Evolutionary conservation across 2,888 invertebrate species (phyloP).

Genomic region (Cremastobaeus sp.): DNA sequence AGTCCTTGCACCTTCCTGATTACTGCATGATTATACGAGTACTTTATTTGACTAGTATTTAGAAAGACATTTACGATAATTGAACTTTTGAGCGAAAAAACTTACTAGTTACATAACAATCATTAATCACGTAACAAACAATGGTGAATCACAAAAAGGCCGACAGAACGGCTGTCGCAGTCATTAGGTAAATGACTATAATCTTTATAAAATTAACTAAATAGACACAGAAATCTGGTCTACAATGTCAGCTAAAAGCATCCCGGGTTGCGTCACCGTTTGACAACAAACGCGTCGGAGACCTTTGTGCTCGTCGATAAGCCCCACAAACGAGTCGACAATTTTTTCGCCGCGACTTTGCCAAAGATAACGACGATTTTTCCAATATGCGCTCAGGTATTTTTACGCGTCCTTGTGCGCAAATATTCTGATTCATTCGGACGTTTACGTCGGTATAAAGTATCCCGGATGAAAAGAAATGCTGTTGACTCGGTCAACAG

Average conservation of each 20-base stretch:
- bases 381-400: constrained; percentile 43
- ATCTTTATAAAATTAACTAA: constrained; percentile 53
- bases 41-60: too few relatives aligned
- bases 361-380: constrained; percentile 60
- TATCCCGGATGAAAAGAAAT: constrained; percentile 49
- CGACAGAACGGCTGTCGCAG: constrained; percentile 16
- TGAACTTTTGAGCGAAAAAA: too few relatives aligned
- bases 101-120: too few relatives aligned
- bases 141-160: constrained; percentile 34
- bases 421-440: constrained; percentile 58
- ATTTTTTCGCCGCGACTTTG: constrained; percentile 43
- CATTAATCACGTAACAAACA: constrained; percentile 3
- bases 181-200: constrained; percentile 42
- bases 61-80: too few relatives aligned
- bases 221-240: constrained; percentile 55
- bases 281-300: constrained; percentile 48
- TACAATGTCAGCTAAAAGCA: constrained; percentile 44
- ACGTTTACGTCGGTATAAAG: constrained; percentile 50
- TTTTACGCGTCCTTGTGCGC: constrained; percentile 59
- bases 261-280: constrained; percentile 53
- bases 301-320: constrained; percentile 50
- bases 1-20: too few relatives aligned
- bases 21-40: too few relatives aligned
- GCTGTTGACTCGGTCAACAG: constrained; percentile 45
- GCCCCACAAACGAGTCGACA: constrained; percentile 6